Evolutionary conservation across 2,113 vertebrate species (phyloP).

Genomic region (Misgurnus mizolepis): DNA sequence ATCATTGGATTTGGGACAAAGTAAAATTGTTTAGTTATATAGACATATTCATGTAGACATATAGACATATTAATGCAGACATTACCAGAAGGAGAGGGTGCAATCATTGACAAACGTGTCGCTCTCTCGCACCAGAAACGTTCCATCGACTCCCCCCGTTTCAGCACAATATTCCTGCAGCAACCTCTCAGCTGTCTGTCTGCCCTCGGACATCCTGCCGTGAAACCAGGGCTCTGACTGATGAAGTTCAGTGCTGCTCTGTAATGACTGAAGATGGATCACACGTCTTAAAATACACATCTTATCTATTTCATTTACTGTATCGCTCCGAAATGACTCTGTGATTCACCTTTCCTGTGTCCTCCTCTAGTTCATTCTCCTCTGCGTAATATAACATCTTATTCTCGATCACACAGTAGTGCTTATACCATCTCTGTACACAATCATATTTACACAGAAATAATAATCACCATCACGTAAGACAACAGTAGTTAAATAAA

Average conservation of each 20-base stretch:
- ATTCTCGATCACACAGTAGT: slow-evolving; percentile 90
- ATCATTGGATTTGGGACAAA: no score
- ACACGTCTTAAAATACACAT: not conserved
- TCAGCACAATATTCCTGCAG: slow-evolving; percentile 89
- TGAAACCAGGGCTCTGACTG: slow-evolving; percentile 91
- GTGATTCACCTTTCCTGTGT: slow-evolving; percentile 71
- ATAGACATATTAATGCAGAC: no score
- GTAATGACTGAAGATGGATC: slow-evolving; percentile 56
- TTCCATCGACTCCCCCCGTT: slow-evolving; percentile 84
- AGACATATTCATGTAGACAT: no score
- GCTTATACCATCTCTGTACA: slow-evolving; percentile 87
- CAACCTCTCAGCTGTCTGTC: slow-evolving; percentile 84
- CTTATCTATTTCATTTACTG: not conserved
- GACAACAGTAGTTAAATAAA: not conserved
- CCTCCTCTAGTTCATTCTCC: slow-evolving; percentile 85
- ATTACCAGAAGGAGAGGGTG: slow-evolving; percentile 95
- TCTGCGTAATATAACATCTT: slow-evolving; percentile 94
- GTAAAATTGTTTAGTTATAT: no score
- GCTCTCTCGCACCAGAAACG: slow-evolving; percentile 91
- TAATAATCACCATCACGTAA: not conserved
- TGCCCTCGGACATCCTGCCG: slow-evolving; percentile 82
- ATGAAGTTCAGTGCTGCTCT: slow-evolving; percentile 75
- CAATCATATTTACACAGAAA: not conserved
- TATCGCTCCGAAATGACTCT: not conserved
- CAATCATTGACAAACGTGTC: slow-evolving; percentile 80